Base-by-base conservation (phyloP, 2,113 vertebrate genomes). In the Malurus elegans region DNA sequence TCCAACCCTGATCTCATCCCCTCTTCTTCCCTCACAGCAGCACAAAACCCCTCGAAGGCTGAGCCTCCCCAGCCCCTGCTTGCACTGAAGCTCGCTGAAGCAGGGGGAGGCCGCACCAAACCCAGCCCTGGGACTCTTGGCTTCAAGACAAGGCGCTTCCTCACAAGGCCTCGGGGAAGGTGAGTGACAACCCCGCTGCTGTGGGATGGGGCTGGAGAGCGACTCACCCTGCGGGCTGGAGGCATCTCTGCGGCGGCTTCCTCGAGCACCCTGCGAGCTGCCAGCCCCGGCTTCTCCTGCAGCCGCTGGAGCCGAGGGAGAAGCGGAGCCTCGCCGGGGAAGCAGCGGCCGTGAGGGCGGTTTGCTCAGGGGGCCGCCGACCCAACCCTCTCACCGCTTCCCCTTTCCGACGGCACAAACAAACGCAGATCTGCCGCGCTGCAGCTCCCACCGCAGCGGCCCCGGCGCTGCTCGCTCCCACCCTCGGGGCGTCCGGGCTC, bases 371-470 rank as follows among this genome's bases (percentile, higher is more conserved):
- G 79, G 61, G 26, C 64, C 36, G 50, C 73, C 10, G 80, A 57
- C 89, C 85, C 87, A 53, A 4, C 78, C 66, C 34, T 29, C 78
- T 76, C 91, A 48, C 93, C 84, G 48, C 95, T 97, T 97, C 96
- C 94, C 93, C 89, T 96, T 95, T 85, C 89, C 1, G 8, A 56
- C 1, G 14, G 81, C 80, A 24, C 89, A 48, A 65, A 71, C 93
- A 23, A 56, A 60, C 73, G 29, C 24, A 1, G 29, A 56, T 28
- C 25, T 14, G 29, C 79, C 79, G 5, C 13, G 19, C 79, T 4
- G 60, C 54, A 0, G 7, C 0, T 21, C 56, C 71, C 65, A 1
- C 6, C 5, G 0, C 2, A 0, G 24, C 0, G 1, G 48, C 48
- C 67, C 54, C n/a, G 0, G 2, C 0, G 64, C 86, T 6, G 79